Conservation (phyloP, 2,888 invertebrate genomes). For the Polydrusus cervinus region DNA sequence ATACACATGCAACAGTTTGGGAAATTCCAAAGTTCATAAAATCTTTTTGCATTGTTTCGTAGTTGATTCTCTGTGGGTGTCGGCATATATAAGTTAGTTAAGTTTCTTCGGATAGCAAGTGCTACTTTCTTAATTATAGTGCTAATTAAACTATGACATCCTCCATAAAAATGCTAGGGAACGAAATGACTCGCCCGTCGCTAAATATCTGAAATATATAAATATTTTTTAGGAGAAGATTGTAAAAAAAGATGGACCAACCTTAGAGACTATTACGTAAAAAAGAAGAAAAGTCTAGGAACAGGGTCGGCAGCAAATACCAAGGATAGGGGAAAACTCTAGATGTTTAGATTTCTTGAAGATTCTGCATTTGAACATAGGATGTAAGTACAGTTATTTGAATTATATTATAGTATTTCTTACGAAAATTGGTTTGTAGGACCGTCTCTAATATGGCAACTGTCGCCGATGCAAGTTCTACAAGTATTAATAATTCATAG, state of each 20-base stretch:
- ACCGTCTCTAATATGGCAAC: background rate
- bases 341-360: conserved; percentile 8
- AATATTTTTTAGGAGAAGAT: too few species aligned
- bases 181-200: too few species aligned
- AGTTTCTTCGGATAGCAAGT: too few species aligned
- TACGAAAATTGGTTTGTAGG: background rate
- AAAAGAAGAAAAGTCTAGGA: background rate
- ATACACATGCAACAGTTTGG: conserved; percentile 24
- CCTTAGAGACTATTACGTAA: conserved; percentile 1
- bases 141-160: too few species aligned
- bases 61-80: conserved; percentile 18
- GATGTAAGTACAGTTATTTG: background rate
- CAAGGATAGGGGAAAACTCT: background rate
- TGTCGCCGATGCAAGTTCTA: background rate
- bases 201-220: too few species aligned
- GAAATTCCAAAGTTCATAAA: conserved; percentile 26
- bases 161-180: too few species aligned
- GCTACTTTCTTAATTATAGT: too few species aligned
- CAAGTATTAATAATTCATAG: background rate
- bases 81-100: conserved; percentile 49
- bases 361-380: background rate
- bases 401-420: background rate
- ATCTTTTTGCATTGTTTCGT: background rate
- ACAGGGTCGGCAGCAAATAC: conserved; percentile 4
- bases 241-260: too few species aligned